Percentiles rank a stretch among this genome's conserved stretches.
Evolutionary conservation across 2,113 vertebrate genomes (phyloP).

Genomic region (Istiophorus platypterus): DNA sequence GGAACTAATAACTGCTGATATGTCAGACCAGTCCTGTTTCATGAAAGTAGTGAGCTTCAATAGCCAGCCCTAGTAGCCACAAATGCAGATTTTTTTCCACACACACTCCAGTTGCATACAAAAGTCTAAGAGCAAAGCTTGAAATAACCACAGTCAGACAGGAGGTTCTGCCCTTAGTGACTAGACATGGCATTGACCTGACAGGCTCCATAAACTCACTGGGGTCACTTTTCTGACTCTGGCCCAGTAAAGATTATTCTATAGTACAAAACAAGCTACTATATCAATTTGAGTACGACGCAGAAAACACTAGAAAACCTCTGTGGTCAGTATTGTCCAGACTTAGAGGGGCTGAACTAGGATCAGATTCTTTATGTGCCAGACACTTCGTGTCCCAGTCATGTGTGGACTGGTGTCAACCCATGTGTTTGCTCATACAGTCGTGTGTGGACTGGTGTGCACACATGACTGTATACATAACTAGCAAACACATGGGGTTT

Average conservation of each 20-base stretch:
- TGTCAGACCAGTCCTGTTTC: neutral
- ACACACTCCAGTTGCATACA: slow-evolving; percentile 13
- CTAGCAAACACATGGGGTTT: slow-evolving; percentile 74
- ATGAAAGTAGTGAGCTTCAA: neutral
- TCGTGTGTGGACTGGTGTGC: neutral
- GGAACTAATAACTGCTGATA: neutral
- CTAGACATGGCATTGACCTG: slow-evolving; percentile 62
- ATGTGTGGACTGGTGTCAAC: no score
- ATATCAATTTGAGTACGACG: neutral
- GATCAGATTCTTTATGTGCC: slow-evolving; percentile 55
- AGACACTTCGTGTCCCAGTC: no score
- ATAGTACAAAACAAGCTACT: neutral
- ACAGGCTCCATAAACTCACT: slow-evolving; percentile 28
- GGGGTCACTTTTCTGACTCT: slow-evolving; percentile 32
- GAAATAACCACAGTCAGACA: slow-evolving; percentile 57
- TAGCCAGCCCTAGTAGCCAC: neutral
- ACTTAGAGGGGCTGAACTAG: slow-evolving; percentile 29
- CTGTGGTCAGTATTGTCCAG: slow-evolving; percentile 18
- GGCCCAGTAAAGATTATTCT: neutral
- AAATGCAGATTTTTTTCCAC: slow-evolving; percentile 34
- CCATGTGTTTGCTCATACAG: no score
- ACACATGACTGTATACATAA: slow-evolving; percentile 71
- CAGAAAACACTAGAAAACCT: slow-evolving; percentile 20
- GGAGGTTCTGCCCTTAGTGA: slow-evolving; percentile 39
- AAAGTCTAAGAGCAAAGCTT: slow-evolving; percentile 28